phyloP scores from a whole-genome alignment of 2,113 vertebrate genomes.

The Alectura lathami region DNA sequence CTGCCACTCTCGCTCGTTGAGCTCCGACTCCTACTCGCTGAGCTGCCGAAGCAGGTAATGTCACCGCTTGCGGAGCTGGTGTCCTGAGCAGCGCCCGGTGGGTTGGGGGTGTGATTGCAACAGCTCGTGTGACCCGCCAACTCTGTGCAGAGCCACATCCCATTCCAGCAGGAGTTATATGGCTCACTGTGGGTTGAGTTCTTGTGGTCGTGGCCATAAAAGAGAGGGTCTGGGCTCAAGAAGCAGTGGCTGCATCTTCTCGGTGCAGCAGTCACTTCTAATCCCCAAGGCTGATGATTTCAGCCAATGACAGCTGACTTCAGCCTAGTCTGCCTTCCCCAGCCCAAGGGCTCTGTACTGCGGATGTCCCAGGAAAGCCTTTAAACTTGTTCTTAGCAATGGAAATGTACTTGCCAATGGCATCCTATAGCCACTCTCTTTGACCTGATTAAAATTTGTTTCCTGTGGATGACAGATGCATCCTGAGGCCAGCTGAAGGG shows the following conservation, averaged over 20 bases:
- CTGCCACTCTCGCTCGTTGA: constrained; percentile 80
- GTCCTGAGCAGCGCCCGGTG: rapidly evolving
- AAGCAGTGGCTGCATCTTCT: constrained; percentile 1
- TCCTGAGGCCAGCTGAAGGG: constrained; percentile 17
- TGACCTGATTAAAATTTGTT: constrained; percentile 52
- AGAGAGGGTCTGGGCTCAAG: background rate
- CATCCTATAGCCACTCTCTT: background rate
- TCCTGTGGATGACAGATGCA: background rate
- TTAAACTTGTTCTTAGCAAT: background rate
- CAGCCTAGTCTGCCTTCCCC: background rate
- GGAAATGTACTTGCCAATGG: background rate
- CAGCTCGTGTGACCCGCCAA: background rate
- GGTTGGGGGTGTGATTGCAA: background rate
- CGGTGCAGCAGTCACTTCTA: constrained; percentile 8
- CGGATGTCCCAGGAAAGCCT: background rate
- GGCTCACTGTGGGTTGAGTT: background rate
- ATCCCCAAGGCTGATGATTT: background rate
- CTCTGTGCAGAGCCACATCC: background rate
- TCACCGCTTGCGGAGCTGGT: rapidly evolving
- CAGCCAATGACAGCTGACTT: constrained; percentile 9
- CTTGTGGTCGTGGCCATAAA: background rate
- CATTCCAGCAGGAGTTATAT: background rate
- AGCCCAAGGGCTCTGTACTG: constrained; percentile 15
- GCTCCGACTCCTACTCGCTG: constrained; percentile 80
- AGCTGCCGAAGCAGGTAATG: constrained; percentile 84